Evolutionary conservation across 2,888 invertebrate species (phyloP).

Genomic region (Eucera pruinosa): DNA sequence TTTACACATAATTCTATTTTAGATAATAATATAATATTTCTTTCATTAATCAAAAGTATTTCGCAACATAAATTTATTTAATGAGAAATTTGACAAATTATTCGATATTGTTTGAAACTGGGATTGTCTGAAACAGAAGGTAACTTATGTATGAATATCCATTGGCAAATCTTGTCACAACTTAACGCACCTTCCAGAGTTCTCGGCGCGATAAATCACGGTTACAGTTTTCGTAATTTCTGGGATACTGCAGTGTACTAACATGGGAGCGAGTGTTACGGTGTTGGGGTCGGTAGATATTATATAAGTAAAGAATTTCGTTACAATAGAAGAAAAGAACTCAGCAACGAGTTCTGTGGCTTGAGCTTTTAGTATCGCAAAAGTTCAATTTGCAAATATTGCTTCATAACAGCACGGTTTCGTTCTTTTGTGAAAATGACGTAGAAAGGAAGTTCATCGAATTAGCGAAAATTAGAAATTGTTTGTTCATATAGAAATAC

Average conservation of each 20-base stretch:
- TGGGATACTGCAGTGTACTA: slow-evolving; percentile 58
- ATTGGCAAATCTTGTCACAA: slow-evolving; percentile 84
- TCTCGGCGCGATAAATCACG: slow-evolving; percentile 77
- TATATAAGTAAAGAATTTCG: slow-evolving; percentile 8
- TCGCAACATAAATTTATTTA: too few relatives aligned
- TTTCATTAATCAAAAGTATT: too few relatives aligned
- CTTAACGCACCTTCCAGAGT: slow-evolving; percentile 85
- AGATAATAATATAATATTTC: too few relatives aligned
- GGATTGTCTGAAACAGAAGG: slow-evolving; percentile 43
- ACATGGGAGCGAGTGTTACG: slow-evolving; percentile 54
- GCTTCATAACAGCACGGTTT: slow-evolving; percentile 60
- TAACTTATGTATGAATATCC: slow-evolving; percentile 71
- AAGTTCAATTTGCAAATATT: slow-evolving; percentile 37
- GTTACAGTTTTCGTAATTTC: slow-evolving; percentile 47
- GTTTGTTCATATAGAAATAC: slow-evolving; percentile 22
- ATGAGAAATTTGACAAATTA: too few relatives aligned
- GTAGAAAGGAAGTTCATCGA: slow-evolving; percentile 54
- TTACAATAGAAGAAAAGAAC: slow-evolving; percentile 34
- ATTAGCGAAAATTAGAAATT: slow-evolving; percentile 19
- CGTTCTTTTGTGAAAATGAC: slow-evolving; percentile 44
- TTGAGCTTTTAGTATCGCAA: slow-evolving; percentile 65
- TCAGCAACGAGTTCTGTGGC: slow-evolving; percentile 50
- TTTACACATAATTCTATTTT: neutral
- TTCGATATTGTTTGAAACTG: slow-evolving; percentile 47
- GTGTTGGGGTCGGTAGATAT: slow-evolving; percentile 43